Conservation (phyloP, 2,113 vertebrate species). For the Aptenodytes patagonicus region DNA sequence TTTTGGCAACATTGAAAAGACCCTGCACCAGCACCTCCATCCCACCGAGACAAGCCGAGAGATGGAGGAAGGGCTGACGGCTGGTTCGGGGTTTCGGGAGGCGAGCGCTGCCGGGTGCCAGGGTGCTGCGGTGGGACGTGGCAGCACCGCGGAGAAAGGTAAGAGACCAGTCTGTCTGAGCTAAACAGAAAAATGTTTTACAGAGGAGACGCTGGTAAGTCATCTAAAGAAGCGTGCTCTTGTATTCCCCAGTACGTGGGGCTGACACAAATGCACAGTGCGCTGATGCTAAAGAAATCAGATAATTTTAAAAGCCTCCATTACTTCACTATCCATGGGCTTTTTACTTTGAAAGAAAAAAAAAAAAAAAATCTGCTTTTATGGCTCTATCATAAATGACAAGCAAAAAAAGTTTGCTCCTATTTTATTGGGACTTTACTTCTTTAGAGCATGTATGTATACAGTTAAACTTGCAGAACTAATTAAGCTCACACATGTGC, state of each 20-base stretch:
- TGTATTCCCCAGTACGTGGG: too few species aligned
- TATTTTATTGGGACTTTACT: not conserved
- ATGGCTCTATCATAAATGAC: not conserved
- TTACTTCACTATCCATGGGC: accelerated
- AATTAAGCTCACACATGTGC: not conserved
- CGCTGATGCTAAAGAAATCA: not conserved
- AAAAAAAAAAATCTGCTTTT: not conserved
- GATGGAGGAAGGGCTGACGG: not conserved
- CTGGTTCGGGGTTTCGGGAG: not conserved
- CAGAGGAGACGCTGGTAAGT: not conserved
- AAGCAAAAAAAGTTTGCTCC: not conserved
- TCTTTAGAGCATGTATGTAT: not conserved
- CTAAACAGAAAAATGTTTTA: not conserved
- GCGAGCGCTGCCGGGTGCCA: accelerated
- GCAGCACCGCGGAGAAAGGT: too few species aligned
- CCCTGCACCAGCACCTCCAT: not conserved
- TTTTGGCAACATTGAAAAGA: not conserved
- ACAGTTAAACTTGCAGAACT: not conserved
- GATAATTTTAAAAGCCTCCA: not conserved
- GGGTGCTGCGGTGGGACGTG: not conserved
- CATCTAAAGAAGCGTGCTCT: not conserved
- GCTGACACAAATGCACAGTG: not conserved
- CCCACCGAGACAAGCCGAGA: accelerated
- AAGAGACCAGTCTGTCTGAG: not conserved
- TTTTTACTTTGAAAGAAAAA: not conserved